These are phyloP conservation scores for Tringa solitaria DNA, from an alignment of 2,113 vertebrate species.

Conservation along the genomic window DNA sequence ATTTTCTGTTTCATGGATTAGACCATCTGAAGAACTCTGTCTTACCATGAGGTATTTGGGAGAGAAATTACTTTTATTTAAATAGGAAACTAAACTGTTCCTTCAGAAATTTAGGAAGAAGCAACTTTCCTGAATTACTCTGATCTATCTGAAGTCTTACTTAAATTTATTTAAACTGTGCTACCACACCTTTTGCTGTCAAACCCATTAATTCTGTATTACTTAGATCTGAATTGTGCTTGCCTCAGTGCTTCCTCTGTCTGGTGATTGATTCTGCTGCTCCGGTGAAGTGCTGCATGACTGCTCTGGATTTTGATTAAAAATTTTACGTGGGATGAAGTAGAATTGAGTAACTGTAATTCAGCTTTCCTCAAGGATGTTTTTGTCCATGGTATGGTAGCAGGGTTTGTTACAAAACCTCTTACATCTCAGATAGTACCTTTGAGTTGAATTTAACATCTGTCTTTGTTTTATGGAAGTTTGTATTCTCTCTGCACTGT, in stretches of 20 bases:
- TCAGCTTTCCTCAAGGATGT: conserved; percentile 24
- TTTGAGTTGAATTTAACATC: background rate
- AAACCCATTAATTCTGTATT: conserved; percentile 27
- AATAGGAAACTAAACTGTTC: background rate
- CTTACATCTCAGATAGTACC: background rate
- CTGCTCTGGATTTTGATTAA: conserved; percentile 48
- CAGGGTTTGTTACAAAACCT: background rate
- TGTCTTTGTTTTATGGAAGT: background rate
- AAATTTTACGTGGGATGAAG: conserved; percentile 7
- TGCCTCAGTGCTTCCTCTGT: conserved; percentile 14
- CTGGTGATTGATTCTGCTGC: conserved; percentile 36
- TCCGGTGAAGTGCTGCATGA: conserved; percentile 40
- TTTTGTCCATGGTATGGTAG: background rate
- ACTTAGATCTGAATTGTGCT: background rate
- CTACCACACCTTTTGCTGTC: background rate
- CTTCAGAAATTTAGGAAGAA: background rate
- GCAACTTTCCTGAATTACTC: background rate
- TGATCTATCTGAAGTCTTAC: background rate
- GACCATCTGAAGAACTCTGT: background rate
- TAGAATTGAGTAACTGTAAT: conserved; percentile 33
- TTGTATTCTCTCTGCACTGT: background rate
- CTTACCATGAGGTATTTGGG: background rate
- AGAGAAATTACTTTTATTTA: background rate
- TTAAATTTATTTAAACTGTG: background rate
- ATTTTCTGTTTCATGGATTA: background rate